A percentile compares a stretch with the other conserved stretches of the same genome.
phyloP scores from a whole-genome alignment of 2,888 invertebrate species.

The Drosophila melanosoma region DNA sequence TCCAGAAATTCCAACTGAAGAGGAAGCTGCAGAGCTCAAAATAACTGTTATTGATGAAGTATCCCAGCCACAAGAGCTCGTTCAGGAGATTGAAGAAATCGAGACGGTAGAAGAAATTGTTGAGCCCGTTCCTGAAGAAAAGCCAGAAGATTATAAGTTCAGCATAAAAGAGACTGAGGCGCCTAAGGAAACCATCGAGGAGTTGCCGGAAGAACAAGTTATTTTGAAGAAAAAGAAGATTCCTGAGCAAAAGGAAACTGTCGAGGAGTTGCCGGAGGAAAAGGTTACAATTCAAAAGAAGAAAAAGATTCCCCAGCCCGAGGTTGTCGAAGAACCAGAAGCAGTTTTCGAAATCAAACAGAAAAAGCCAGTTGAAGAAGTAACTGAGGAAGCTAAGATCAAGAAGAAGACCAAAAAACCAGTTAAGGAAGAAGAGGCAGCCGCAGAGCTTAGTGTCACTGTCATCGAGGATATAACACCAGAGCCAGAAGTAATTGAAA shows the following conservation, averaged over 20 bases:
- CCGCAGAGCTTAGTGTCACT: conserved; percentile 79
- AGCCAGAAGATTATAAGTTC: conserved; percentile 56
- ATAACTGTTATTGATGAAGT: conserved; percentile 76
- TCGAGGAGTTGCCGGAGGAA: conserved; percentile 55
- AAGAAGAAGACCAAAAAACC: conserved; percentile 78
- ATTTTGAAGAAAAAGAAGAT: conserved; percentile 62
- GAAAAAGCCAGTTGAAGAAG: conserved; percentile 74
- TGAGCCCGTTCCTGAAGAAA: conserved; percentile 67
- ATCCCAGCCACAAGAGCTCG: conserved; percentile 57
- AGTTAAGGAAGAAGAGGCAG: conserved; percentile 69
- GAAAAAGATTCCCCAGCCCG: conserved; percentile 55
- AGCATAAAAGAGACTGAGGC: conserved; percentile 56
- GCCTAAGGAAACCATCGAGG: conserved; percentile 43
- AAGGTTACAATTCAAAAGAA: conserved; percentile 59
- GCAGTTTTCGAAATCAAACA: conserved; percentile 75
- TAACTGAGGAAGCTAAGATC: conserved; percentile 76
- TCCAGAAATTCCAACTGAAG: conserved; percentile 75
- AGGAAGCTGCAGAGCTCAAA: conserved; percentile 76
- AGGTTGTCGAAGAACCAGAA: conserved; percentile 81
- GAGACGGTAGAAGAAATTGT: conserved; percentile 45
- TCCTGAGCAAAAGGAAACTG: conserved; percentile 39
- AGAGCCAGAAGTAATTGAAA: conserved; percentile 67
- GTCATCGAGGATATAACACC: conserved; percentile 75
- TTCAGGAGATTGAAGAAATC: conserved; percentile 73
- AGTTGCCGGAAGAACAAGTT: conserved; percentile 56